Conservation (phyloP, 2,888 invertebrate species). For the Labia minor region DNA sequence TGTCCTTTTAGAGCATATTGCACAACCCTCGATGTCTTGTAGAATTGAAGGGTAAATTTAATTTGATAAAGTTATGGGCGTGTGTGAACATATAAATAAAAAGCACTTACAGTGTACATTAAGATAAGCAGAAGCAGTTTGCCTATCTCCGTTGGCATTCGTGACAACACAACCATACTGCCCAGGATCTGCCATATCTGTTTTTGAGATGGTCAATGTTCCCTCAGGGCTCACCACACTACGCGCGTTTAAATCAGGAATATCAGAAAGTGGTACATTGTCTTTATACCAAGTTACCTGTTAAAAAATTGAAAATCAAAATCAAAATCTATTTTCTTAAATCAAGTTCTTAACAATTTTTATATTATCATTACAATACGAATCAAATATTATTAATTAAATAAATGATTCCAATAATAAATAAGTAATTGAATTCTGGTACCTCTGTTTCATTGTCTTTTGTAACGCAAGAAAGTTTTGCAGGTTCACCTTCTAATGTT, state of each 20-base stretch:
- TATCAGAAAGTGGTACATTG: slow-evolving; percentile 46
- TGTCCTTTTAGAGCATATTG: too few relatives aligned
- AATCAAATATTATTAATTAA: too few relatives aligned
- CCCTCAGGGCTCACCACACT: slow-evolving; percentile 60
- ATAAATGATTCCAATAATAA: too few relatives aligned
- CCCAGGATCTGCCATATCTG: slow-evolving; percentile 73
- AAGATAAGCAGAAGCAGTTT: slow-evolving; percentile 73
- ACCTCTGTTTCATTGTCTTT: slow-evolving; percentile 54
- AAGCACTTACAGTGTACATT: slow-evolving; percentile 78
- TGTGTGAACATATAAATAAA: too few relatives aligned
- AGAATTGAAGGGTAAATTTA: too few relatives aligned
- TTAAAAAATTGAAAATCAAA: not conserved
- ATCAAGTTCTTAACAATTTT: not conserved
- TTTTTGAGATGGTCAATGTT: slow-evolving; percentile 64
- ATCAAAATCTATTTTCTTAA: not conserved
- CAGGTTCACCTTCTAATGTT: slow-evolving; percentile 70
- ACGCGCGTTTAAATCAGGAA: slow-evolving; percentile 52
- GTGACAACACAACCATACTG: slow-evolving; percentile 78
- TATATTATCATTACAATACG: not conserved
- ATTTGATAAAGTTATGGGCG: too few relatives aligned
- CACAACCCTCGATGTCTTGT: too few relatives aligned
- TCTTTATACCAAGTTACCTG: slow-evolving; percentile 52
- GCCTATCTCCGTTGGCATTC: slow-evolving; percentile 59
- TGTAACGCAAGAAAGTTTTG: slow-evolving; percentile 69
- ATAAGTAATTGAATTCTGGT: not conserved